Percentiles rank a stretch among this genome's conserved stretches.
Conservation (phyloP, 2,888 invertebrate genomes). For the Phymatocera aterrima region DNA sequence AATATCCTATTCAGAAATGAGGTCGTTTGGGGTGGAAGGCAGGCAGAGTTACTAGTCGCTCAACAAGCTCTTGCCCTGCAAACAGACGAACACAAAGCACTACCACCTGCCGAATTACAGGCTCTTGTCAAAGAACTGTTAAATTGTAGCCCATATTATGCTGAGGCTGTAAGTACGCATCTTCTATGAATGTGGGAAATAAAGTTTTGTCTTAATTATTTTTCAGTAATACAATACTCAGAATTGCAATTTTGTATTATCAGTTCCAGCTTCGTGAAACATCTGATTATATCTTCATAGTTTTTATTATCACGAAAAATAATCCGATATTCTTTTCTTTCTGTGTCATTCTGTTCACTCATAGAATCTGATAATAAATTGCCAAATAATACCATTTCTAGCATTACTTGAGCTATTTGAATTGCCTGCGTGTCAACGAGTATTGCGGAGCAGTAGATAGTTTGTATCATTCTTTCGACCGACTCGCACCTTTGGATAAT, state of each 20-base stretch:
- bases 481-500: conserved; percentile 75
- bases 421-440: conserved; percentile 91
- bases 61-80: conserved; percentile 90
- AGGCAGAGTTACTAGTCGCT: conserved; percentile 92
- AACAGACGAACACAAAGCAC: conserved; percentile 88
- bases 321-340: conserved; percentile 15
- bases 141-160: conserved; percentile 86
- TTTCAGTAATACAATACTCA: too few relatives aligned
- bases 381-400: conserved; percentile 73
- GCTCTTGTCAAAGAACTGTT: conserved; percentile 84
- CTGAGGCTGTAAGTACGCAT: conserved; percentile 84
- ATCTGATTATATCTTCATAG: too few relatives aligned
- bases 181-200: too few relatives aligned
- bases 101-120: conserved; percentile 87
- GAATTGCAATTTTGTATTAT: too few relatives aligned
- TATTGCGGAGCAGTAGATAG: conserved; percentile 90
- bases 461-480: conserved; percentile 89
- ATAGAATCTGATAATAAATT: conserved; percentile 30
- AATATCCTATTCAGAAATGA: conserved; percentile 72
- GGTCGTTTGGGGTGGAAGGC: conserved; percentile 89
- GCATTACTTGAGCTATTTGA: conserved; percentile 94
- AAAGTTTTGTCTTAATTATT: too few relatives aligned
- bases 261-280: too few relatives aligned
- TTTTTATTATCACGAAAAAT: too few relatives aligned
- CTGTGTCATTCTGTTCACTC: conserved; percentile 20